Conservation (phyloP, 2,113 vertebrate species). For the Hippopotamus amphibius region DNA sequence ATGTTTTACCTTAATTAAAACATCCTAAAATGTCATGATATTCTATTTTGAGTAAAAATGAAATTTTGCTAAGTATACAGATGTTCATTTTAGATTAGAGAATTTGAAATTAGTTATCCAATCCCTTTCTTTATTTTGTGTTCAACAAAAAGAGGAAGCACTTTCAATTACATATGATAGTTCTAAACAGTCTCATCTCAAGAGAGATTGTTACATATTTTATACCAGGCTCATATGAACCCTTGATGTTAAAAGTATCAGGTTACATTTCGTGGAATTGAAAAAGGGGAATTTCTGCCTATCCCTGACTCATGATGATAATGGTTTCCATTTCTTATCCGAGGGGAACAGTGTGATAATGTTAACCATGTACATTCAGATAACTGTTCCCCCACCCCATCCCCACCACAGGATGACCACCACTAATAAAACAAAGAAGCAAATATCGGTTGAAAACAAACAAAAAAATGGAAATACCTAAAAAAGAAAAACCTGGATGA, state of each 20-base stretch:
- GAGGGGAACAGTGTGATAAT: not conserved
- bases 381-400: not conserved
- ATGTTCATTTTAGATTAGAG: not conserved
- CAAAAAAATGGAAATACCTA: not conserved
- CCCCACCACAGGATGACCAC: not conserved
- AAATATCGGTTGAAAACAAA: not conserved
- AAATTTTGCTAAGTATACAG: not conserved
- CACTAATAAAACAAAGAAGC: not conserved
- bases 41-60: not conserved
- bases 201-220: not conserved
- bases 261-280: not conserved
- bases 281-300: not conserved
- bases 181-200: not conserved
- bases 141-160: not conserved
- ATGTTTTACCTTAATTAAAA: constrained; percentile 1
- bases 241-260: not conserved
- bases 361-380: not conserved
- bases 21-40: not conserved
- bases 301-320: not conserved
- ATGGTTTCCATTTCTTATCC: not conserved
- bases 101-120: constrained; percentile 7
- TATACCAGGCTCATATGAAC: not conserved
- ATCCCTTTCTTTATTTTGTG: not conserved
- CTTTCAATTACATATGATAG: not conserved
- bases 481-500: not conserved